Conservation (phyloP, 2,888 invertebrate genomes). For the Antheraea assamensis region DNA sequence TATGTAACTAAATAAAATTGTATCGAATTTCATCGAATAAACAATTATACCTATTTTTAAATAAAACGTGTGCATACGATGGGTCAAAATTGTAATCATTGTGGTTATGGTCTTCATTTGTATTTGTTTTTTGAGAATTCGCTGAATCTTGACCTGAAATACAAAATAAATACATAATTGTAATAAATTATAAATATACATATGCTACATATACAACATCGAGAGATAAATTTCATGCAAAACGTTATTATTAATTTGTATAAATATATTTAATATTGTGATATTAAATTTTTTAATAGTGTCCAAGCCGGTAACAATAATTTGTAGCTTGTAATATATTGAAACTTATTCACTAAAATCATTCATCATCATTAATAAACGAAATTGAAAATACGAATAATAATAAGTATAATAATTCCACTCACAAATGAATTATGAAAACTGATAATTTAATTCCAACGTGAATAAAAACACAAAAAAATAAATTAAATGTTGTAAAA, state of each 20-base stretch:
- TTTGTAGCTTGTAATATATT: neutral
- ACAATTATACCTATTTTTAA: conserved; percentile 85
- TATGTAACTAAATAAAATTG: neutral
- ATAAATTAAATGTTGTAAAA: conserved; percentile 8
- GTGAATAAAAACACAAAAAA: conserved; percentile 7
- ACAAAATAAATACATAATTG: conserved; percentile 24
- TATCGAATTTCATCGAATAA: conserved; percentile 11
- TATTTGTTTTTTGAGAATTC: conserved; percentile 47
- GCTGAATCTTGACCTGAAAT: conserved; percentile 59
- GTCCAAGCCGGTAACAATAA: neutral
- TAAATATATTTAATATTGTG: neutral
- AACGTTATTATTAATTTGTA: conserved; percentile 8
- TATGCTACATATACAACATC: conserved; percentile 19
- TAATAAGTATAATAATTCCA: conserved; percentile 1
- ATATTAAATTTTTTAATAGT: neutral
- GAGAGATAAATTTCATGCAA: conserved; percentile 21
- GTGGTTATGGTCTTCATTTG: conserved; percentile 66
- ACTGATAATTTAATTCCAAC: neutral
- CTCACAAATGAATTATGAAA: conserved; percentile 5
- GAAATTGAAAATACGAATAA: neutral
- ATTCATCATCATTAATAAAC: neutral
- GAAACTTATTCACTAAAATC: neutral
- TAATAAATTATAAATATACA: neutral
- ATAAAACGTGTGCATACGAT: conserved; percentile 89
- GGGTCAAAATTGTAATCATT: conserved; percentile 86